Evolutionary conservation across 2,888 invertebrate species (phyloP).

Genomic region (Melanostoma scalare): DNA sequence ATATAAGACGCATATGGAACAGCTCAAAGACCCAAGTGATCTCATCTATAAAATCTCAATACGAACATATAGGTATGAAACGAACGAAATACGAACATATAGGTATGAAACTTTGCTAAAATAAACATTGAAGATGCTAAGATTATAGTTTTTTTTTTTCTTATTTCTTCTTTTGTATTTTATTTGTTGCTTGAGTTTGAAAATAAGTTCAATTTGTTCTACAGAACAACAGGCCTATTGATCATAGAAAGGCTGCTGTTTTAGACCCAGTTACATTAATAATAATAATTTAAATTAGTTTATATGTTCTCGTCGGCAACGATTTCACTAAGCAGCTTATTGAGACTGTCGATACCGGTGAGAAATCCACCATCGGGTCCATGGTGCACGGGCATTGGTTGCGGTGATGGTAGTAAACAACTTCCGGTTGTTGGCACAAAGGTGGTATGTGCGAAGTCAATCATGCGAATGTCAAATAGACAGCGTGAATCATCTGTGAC

Average conservation of each 20-base stretch:
- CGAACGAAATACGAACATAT: slow-evolving; percentile 22
- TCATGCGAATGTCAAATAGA: slow-evolving; percentile 93
- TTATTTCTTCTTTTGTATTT: slow-evolving; percentile 20
- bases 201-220: slow-evolving; percentile 66
- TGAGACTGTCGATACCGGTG: slow-evolving; percentile 93
- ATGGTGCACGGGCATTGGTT: slow-evolving; percentile 79
- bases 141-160: slow-evolving; percentile 2
- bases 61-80: too few relatives aligned
- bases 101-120: slow-evolving; percentile 25
- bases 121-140: slow-evolving; percentile 16
- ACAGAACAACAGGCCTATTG: slow-evolving; percentile 68
- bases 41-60: too few relatives aligned
- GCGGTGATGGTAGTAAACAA: slow-evolving; percentile 74
- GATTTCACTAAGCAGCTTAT: slow-evolving; percentile 89
- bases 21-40: too few relatives aligned
- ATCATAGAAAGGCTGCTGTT: slow-evolving; percentile 58
- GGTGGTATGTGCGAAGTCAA: slow-evolving; percentile 97
- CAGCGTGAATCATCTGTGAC: slow-evolving; percentile 80
- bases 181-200: slow-evolving; percentile 25
- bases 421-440: slow-evolving; percentile 85
- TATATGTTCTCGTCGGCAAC: slow-evolving; percentile 83
- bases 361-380: too few relatives aligned
- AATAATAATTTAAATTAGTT: slow-evolving; percentile 22
- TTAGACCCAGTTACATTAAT: slow-evolving; percentile 4
- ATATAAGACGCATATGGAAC: too few relatives aligned